A percentile compares a stretch with the other conserved stretches of the same genome.
Conservation (phyloP, 2,888 invertebrate species). For the Phaonia tiefii region DNA sequence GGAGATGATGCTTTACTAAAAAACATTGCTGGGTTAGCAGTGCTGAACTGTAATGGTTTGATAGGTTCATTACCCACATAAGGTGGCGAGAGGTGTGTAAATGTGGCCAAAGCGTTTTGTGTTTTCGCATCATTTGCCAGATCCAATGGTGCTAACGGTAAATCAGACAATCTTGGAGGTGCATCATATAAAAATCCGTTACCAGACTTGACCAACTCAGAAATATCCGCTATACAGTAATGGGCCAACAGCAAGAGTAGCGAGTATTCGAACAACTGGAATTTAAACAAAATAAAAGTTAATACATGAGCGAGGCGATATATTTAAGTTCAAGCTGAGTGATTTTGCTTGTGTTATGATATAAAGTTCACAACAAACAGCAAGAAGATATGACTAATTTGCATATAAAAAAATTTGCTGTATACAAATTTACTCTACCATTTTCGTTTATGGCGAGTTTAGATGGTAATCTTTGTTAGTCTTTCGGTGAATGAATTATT, state of each 20-base stretch:
- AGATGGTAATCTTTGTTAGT: neutral
- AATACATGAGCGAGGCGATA: constrained; percentile 5
- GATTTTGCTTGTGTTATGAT: neutral
- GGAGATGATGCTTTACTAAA: neutral
- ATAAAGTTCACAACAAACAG: neutral
- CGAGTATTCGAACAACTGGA: constrained; percentile 35
- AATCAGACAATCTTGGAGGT: constrained; percentile 68
- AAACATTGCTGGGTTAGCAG: no score
- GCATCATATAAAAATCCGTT: constrained; percentile 75
- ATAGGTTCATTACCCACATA: neutral
- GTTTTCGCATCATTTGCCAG: constrained; percentile 69
- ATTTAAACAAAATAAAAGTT: constrained; percentile 10
- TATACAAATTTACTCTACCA: constrained; percentile 29
- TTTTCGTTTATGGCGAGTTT: neutral
- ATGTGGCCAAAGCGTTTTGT: constrained; percentile 33
- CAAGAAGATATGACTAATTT: neutral
- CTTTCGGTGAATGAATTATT: constrained; percentile 20
- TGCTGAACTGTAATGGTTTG: neutral
- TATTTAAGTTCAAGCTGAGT: constrained; percentile 31
- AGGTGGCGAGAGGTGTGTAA: constrained; percentile 4
- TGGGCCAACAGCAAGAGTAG: constrained; percentile 27
- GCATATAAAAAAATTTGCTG: neutral
- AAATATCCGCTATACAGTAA: constrained; percentile 70
- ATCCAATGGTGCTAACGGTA: constrained; percentile 72
- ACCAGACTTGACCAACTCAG: constrained; percentile 73